Base-by-base conservation (phyloP, 2,888 invertebrate genomes). In the Melangyna quadrimaculata region DNA sequence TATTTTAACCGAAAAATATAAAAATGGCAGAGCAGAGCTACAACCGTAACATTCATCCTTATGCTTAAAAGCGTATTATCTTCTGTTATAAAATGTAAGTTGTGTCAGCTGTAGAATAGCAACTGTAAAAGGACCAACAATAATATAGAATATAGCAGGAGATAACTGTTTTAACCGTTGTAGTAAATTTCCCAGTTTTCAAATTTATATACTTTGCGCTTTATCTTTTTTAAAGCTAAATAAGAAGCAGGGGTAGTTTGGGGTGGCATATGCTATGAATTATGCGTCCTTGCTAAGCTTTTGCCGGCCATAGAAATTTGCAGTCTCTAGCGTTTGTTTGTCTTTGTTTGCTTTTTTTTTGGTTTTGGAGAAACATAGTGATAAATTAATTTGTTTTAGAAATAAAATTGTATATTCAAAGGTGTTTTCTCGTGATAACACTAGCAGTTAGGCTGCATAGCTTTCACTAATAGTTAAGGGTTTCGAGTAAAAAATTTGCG, bases 21-120 rank as follows among this genome's bases (percentile, higher is more conserved):
- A 77, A 75, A 77, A 77, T 71, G 61, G 51, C 65, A 63, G 71
- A 63, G 37, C 43, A 81, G 35, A 65, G 45, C 65, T 63, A 81
- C 40, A 69, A 73, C 77, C 77, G 61, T 80, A 37, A 77, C 84
- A 81, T 81, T 86, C 63, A 86, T 86, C 81, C 86, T 86, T 80
- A 81, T 86, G 86, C 86, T 86, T 86, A 82, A 86, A 81, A 81
- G 75, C 81, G 81, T 86, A 86, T 86, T 86, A 86, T 86, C 86
- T 86, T 81, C 57, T 72, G 86, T 81, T 81, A 81, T 86, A 86
- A 86, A 86, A 81, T 86, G 86, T 86, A 86, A 86, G 81, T 86
- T 81, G 80, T 84, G 80, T 77, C 84, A 84, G 80, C 75, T 77
- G 55, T 59, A 70, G 35, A 19, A 65, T 59, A 45, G 80, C 43